Conservation (phyloP, 2,888 invertebrate species). For the Malacosoma neustria region DNA sequence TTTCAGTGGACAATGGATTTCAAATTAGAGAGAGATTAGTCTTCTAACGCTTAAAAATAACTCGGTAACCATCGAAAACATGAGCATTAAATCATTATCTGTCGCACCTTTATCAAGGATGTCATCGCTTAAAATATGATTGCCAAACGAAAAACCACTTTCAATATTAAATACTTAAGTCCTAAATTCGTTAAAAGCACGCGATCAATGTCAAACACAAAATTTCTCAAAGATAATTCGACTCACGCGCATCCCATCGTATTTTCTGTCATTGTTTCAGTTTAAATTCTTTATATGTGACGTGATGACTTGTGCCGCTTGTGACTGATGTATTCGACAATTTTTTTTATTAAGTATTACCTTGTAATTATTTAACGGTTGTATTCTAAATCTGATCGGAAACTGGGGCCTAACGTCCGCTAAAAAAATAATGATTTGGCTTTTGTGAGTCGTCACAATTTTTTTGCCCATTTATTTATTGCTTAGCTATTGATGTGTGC, state of each 20-base stretch:
- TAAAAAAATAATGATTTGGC: too few species aligned
- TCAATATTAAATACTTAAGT: conserved; percentile 1
- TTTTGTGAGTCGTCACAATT: too few species aligned
- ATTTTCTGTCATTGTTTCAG: conserved; percentile 61
- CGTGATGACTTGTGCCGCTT: conserved; percentile 25
- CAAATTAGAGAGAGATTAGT: too few species aligned
- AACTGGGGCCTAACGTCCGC: too few species aligned
- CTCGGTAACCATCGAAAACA: neutral
- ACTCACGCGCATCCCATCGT: conserved; percentile 39
- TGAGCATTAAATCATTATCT: neutral
- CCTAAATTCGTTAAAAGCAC: conserved; percentile 2
- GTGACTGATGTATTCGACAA: neutral
- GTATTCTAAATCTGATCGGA: too few species aligned
- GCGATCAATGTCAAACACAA: neutral
- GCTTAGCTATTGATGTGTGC: too few species aligned
- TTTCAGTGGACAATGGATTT: too few species aligned
- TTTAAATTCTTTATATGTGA: conserved; percentile 61
- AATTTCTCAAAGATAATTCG: conserved; percentile 23
- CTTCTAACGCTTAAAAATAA: neutral
- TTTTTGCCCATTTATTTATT: too few species aligned
- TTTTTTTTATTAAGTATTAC: too few species aligned
- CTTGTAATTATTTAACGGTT: too few species aligned
- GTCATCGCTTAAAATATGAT: neutral
- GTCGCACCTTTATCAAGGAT: conserved; percentile 3
- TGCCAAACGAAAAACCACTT: conserved; percentile 1